Conservation (phyloP, 2,888 invertebrate species). For the Phrixothrix hirtus region DNA sequence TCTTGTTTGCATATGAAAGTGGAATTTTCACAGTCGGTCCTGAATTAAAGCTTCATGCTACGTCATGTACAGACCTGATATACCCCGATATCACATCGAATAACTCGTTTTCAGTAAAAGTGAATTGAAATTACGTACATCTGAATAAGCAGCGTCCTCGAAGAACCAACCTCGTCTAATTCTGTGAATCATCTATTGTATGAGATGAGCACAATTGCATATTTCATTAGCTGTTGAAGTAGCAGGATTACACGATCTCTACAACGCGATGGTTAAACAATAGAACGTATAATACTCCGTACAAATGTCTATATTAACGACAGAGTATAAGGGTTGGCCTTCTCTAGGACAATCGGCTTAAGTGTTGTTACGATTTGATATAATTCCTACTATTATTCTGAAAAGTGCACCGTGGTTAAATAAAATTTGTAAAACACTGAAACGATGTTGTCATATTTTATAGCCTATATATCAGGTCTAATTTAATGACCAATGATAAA, state of each 20-base stretch:
- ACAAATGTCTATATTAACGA: slow-evolving; percentile 48
- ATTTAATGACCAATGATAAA: no score
- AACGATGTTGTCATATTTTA: neutral
- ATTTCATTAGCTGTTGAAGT: slow-evolving; percentile 47
- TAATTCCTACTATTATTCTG: slow-evolving; percentile 39
- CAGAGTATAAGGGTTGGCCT: slow-evolving; percentile 35
- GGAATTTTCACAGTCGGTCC: slow-evolving; percentile 36
- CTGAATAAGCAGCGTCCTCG: slow-evolving; percentile 29
- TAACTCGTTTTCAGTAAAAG: slow-evolving; percentile 37
- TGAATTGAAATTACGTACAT: slow-evolving; percentile 41
- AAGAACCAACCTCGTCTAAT: slow-evolving; percentile 31
- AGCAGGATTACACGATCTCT: slow-evolving; percentile 47
- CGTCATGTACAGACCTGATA: slow-evolving; percentile 45
- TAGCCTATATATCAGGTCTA: no score
- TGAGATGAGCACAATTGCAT: slow-evolving; percentile 46
- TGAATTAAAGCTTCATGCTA: slow-evolving; percentile 35
- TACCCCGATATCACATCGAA: slow-evolving; percentile 42
- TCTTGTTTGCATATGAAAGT: slow-evolving; percentile 55
- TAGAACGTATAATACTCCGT: slow-evolving; percentile 44
- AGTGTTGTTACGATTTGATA: slow-evolving; percentile 40
- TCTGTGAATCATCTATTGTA: slow-evolving; percentile 44
- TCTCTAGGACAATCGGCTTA: slow-evolving; percentile 38
- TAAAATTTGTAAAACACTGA: neutral
- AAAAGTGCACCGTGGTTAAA: neutral
- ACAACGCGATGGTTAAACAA: slow-evolving; percentile 44